A percentile compares a stretch with the other conserved stretches of the same genome.
These are phyloP conservation scores for Stegana nigrithorax DNA, from an alignment of 2,888 invertebrate species.

Conservation along the genomic window DNA sequence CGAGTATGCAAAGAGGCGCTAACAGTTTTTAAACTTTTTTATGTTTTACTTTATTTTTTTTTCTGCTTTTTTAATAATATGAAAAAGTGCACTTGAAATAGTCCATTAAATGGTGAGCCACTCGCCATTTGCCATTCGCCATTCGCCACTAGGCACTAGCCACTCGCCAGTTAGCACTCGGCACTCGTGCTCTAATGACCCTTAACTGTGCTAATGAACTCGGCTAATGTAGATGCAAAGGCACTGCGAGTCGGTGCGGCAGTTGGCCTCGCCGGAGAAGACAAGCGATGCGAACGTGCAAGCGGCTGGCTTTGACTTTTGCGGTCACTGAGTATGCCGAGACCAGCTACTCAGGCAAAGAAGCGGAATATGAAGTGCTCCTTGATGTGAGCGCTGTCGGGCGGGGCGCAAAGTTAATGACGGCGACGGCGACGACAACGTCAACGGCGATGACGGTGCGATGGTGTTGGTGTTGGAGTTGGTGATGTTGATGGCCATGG, in stretches of 20 bases:
- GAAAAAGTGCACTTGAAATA: conserved; percentile 18
- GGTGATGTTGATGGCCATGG: background rate
- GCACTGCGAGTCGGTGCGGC: background rate
- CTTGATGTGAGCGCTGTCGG: no score
- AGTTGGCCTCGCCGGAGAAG: conserved; percentile 22
- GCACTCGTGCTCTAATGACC: conserved; percentile 45
- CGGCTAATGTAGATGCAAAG: conserved; percentile 50
- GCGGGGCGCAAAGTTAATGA: no score
- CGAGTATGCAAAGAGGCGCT: background rate
- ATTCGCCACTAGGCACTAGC: background rate
- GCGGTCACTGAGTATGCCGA: conserved; percentile 36
- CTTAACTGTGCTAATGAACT: conserved; percentile 56
- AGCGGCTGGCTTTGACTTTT: conserved; percentile 39
- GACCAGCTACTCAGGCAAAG: background rate
- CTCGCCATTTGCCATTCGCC: conserved; percentile 1
- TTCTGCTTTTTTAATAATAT: background rate
- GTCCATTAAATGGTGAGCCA: conserved; percentile 34
- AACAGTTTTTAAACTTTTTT: background rate
- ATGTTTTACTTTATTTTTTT: background rate
- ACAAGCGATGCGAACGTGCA: conserved; percentile 22
- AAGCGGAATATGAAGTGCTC: background rate
- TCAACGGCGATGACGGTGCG: background rate
- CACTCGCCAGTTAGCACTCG: background rate
- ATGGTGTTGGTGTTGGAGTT: background rate
- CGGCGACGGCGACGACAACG: no score